Base-by-base conservation (phyloP, 1,140 invertebrate genomes). In the Caenorhabditis inopinata region DNA sequence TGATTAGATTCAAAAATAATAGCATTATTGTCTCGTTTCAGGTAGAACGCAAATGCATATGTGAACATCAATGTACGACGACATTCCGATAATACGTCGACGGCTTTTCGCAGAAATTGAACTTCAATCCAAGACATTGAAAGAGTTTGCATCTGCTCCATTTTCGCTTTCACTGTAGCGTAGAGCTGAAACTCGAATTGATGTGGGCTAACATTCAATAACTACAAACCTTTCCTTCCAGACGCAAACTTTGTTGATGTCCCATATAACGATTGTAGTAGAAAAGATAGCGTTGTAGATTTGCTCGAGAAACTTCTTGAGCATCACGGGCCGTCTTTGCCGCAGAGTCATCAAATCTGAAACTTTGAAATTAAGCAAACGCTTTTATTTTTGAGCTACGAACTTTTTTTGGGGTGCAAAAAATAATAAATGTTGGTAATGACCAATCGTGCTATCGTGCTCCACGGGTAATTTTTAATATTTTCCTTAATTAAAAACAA, bases 41-140 rank as follows among this genome's bases (percentile, higher is more conserved):
- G 92, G 89, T 98, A 99, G 90, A 96, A 99, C 85, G 96, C 97
- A 92, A 99, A 99, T 75, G 97, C 96, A 89, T 98, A 98, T 75
- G 96, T 98, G 91, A 96, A 99, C 96, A 98, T 98, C 11, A 99
- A 91, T 23, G 96, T 98, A 90, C 97, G 95, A 79, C 96, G 91
- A 90, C 96, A 99, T 88, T 95, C 94, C 90, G 95, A 97, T 29
- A 99, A 91, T 89, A 98, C 96, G 90, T 98, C 96, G 68, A 98
- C 96, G 74, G 96, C 96, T 90, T 96, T 96, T 89, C 96, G 96
- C 82, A 97, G 91, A 90, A 97, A 97, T 92, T 97, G 95, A 85
- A 95, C 79, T 92, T 99, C 97, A 87, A 98, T 98, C 96, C 96
- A 99, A 58, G 95, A 97, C 96, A 98, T 98, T 88, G 97, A 97